Conservation (phyloP, 2,888 invertebrate species). For the Liodrosophila aerea region DNA sequence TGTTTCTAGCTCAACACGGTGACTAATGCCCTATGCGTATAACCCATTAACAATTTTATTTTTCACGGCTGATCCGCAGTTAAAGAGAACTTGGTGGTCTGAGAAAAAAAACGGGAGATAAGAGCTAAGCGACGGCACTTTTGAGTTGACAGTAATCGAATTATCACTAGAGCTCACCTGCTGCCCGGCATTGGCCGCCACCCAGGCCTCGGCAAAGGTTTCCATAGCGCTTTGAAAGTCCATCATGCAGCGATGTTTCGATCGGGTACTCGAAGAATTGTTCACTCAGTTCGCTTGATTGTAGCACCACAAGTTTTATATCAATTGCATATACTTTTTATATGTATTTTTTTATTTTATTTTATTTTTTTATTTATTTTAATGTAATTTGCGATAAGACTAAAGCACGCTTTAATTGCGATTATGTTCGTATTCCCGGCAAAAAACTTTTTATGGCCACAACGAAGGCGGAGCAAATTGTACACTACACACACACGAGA, state of each 20-base stretch:
- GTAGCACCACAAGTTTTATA: slow-evolving; percentile 13
- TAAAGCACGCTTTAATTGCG: slow-evolving; percentile 61
- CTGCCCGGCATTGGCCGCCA: slow-evolving; percentile 91
- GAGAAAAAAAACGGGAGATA: background rate
- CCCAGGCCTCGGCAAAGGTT: slow-evolving; percentile 98
- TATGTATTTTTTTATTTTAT: slow-evolving; percentile 11
- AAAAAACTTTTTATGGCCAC: slow-evolving; percentile 28
- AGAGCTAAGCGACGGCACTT: background rate
- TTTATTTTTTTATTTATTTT: slow-evolving; percentile 6
- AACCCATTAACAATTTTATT: too few relatives aligned
- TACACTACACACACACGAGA: slow-evolving; percentile 50
- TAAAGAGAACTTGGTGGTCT: background rate
- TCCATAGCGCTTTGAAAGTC: slow-evolving; percentile 99
- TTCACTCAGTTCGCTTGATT: slow-evolving; percentile 16
- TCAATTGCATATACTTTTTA: slow-evolving; percentile 23
- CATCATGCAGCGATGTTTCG: slow-evolving; percentile 84
- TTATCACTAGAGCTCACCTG: slow-evolving; percentile 86
- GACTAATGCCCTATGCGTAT: too few relatives aligned
- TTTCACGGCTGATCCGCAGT: background rate
- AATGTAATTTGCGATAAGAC: slow-evolving; percentile 49
- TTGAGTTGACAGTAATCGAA: background rate
- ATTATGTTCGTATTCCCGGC: slow-evolving; percentile 22
- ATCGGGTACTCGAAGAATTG: slow-evolving; percentile 1
- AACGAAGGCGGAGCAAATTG: slow-evolving; percentile 53
- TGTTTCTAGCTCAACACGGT: background rate